Base-by-base conservation (phyloP, 2,888 invertebrate genomes). In the Diloba caeruleocephala region DNA sequence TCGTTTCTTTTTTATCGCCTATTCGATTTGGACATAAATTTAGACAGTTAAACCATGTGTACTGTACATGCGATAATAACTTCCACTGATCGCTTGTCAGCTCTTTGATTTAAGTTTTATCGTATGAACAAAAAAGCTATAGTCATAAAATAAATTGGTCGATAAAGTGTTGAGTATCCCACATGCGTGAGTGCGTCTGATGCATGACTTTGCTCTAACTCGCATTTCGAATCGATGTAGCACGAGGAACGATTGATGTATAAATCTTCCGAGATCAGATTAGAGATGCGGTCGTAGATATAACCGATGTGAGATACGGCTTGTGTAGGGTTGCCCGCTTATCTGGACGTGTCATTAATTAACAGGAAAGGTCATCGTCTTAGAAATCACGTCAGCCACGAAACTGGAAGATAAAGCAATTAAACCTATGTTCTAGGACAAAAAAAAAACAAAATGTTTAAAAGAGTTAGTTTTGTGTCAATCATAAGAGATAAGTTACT, bases 191-290 rank as follows among this genome's bases (percentile, higher is more conserved):
- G 32, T 28, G 29, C 50, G 42, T 49, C 61, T 64, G 60, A 70
- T 59, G 45, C 51, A 66, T 52, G 54, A 17, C 34, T 44, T 46
- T 53, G 31, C 51, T 50, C 43, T 67, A 63, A 62, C 51, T 58
- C 65, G 53, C 49, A 65, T 72, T 66, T 65, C 70, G 33, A 60
- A 63, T 63, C 46, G 59, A 60, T 63, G 52, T 59, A 54, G 56
- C 69, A 74, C 64, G 66, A 74, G 61, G 60, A 56, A 74, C 66
- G 62, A 74, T 69, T 56, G 46, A 61, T 46, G 57, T 63, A 81
- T 87, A 86, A 86, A 88, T 88, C 85, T 81, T 75, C 58, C 66
- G 68, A 77, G 70, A 81, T 83, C 74, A 74, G 79, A 81, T 82
- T 65, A 76, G 66, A 54, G 59, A 61, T 65, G 50, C 42, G 32